Conservation (phyloP, 2,113 vertebrate species). For the Cryptotis parvus region DNA sequence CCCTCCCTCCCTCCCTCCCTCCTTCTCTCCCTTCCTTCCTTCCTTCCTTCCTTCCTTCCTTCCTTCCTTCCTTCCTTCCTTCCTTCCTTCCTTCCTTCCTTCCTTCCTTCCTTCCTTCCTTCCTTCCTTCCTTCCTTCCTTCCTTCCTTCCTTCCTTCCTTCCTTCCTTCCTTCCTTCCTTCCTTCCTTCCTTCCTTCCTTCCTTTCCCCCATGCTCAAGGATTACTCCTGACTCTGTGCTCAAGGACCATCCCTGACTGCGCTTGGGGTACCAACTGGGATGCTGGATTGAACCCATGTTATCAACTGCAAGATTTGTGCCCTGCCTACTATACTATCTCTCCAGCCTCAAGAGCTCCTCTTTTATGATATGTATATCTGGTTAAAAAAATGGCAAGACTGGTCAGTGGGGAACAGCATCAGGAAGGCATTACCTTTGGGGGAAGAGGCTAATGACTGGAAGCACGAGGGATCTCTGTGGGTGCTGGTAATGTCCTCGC, state of each 20-base stretch:
- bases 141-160: no score
- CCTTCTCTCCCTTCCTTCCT: neutral
- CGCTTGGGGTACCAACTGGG: neutral
- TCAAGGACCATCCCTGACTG: neutral
- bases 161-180: no score
- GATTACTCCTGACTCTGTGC: no score
- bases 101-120: no score
- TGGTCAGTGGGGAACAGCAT: neutral
- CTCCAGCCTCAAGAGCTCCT: neutral
- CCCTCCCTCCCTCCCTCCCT: no score
- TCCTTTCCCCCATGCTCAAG: no score
- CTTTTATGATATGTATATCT: constrained; percentile 21
- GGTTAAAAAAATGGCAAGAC: constrained; percentile 35
- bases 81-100: no score
- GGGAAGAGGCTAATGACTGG: neutral
- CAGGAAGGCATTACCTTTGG: neutral
- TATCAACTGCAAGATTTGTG: neutral
- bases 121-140: no score
- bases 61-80: no score
- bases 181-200: neutral
- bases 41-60: no score
- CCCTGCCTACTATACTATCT: no score
- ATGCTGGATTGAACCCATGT: neutral
- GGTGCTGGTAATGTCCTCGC: neutral
- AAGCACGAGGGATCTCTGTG: neutral